Conservation (phyloP, 2,888 invertebrate genomes). For the Cremastinae sp. region DNA sequence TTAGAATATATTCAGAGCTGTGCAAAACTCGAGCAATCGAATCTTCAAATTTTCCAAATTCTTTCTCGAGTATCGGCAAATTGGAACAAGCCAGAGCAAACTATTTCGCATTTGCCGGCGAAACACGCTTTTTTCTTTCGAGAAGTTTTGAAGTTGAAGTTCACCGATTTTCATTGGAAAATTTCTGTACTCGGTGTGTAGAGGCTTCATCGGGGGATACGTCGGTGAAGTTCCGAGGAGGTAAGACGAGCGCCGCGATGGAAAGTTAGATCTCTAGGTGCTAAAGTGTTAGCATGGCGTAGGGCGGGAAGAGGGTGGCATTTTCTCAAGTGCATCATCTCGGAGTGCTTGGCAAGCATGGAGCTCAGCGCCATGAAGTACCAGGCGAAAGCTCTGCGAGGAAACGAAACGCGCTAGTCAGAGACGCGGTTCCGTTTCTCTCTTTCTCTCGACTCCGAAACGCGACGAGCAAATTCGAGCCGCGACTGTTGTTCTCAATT, state of each 20-base stretch:
- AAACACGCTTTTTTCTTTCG: slow-evolving; percentile 23
- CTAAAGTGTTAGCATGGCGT: slow-evolving; percentile 44
- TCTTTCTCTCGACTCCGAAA: slow-evolving; percentile 26
- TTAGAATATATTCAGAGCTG: no score
- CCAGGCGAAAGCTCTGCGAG: slow-evolving; percentile 35
- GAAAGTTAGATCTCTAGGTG: slow-evolving; percentile 56
- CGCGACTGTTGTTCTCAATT: no score
- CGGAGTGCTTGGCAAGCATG: slow-evolving; percentile 69
- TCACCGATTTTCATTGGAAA: slow-evolving; percentile 56
- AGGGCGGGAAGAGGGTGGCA: slow-evolving; percentile 59
- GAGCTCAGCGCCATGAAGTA: slow-evolving; percentile 42
- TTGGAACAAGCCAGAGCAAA: neutral
- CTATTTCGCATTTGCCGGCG: slow-evolving; percentile 24
- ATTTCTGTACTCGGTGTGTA: slow-evolving; percentile 39
- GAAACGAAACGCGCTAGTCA: slow-evolving; percentile 34
- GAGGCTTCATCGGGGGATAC: slow-evolving; percentile 45
- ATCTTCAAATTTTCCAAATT: neutral
- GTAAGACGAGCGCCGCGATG: slow-evolving; percentile 21
- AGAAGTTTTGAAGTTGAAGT: slow-evolving; percentile 22
- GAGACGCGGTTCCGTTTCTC: slow-evolving; percentile 29
- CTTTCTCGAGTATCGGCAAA: neutral
- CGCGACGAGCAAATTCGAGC: no score
- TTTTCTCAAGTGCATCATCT: slow-evolving; percentile 69
- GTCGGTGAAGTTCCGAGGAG: slow-evolving; percentile 55
- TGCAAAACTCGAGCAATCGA: no score